Conservation (phyloP, 1,140 invertebrate species). For the Drosophila athabasca region DNA sequence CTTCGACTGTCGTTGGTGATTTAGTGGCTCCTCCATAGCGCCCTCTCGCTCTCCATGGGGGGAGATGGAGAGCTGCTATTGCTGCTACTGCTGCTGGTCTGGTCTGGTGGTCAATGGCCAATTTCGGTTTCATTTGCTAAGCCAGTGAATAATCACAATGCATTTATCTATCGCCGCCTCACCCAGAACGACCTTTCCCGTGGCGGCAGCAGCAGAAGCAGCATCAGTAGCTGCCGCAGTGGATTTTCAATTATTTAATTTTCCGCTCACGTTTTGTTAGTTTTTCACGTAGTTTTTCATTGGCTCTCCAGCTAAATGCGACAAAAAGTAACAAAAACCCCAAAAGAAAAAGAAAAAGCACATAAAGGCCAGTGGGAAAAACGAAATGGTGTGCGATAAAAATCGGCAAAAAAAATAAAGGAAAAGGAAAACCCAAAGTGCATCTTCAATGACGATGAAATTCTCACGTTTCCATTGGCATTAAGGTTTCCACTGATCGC, state of each 20-base stretch:
- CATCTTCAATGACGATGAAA: slow-evolving; percentile 70
- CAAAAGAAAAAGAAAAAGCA: too few relatives aligned
- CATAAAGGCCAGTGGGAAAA: slow-evolving; percentile 30
- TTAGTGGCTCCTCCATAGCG: slow-evolving; percentile 33
- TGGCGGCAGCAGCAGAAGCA: not conserved
- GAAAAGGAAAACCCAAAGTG: slow-evolving; percentile 48
- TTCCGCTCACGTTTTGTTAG: slow-evolving; percentile 74
- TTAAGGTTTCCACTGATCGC: slow-evolving; percentile 72
- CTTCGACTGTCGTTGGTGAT: slow-evolving; percentile 35
- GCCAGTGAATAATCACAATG: slow-evolving; percentile 80
- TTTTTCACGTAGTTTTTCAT: slow-evolving; percentile 53
- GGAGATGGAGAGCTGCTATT: not conserved
- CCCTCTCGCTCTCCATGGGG: slow-evolving; percentile 14
- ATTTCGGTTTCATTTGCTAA: slow-evolving; percentile 79
- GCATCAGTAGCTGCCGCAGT: slow-evolving; percentile 12
- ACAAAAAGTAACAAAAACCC: slow-evolving; percentile 30
- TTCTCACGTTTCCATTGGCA: slow-evolving; percentile 81
- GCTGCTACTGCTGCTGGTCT: not conserved
- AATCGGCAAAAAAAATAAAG: slow-evolving; percentile 46
- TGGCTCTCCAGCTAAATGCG: slow-evolving; percentile 51
- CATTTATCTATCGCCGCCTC: slow-evolving; percentile 56
- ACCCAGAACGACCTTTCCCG: slow-evolving; percentile 56
- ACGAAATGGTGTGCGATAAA: slow-evolving; percentile 65
- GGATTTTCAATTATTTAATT: slow-evolving; percentile 80
- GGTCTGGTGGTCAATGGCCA: slow-evolving; percentile 61